These are phyloP conservation scores for Torymus auratus DNA, from an alignment of 2,888 invertebrate species.

Conservation along the genomic window DNA sequence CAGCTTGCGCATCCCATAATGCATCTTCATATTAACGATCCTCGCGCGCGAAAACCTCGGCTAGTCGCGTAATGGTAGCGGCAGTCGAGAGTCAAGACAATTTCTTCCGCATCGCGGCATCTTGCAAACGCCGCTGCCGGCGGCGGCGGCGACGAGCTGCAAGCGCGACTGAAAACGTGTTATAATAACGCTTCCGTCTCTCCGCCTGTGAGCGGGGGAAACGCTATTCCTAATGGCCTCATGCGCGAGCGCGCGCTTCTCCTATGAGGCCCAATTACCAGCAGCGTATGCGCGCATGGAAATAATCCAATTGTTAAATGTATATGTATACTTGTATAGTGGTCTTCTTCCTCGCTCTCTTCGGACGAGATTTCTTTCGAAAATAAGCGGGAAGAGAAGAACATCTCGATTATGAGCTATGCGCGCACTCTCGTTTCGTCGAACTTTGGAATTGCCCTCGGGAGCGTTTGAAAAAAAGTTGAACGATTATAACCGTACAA, in stretches of 20 bases:
- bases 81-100: slow-evolving; percentile 3
- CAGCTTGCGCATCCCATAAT: neutral
- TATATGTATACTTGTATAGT: no score
- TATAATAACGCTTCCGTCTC: slow-evolving; percentile 19
- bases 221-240: no score
- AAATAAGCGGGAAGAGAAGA: no score
- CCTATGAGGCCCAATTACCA: no score
- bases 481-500: slow-evolving; percentile 20
- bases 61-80: neutral
- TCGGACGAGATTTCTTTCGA: no score
- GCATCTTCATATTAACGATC: slow-evolving; percentile 27
- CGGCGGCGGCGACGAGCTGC: slow-evolving; percentile 2
- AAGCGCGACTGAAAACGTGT: slow-evolving; percentile 9
- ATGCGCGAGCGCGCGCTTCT: no score
- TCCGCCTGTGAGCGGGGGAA: no score
- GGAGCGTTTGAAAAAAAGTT: no score
- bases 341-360: no score
- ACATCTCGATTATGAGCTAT: neutral
- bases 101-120: slow-evolving; percentile 54
- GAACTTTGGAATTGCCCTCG: slow-evolving; percentile 25
- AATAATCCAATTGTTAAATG: neutral
- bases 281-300: neutral
- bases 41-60: neutral
- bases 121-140: slow-evolving; percentile 33
- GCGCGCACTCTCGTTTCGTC: slow-evolving; percentile 22